Evolutionary conservation across 2,888 invertebrate genomes (phyloP), one percentile per base, ranked within the genome.

Genomic region (Meliscaeva auricollis): DNA sequence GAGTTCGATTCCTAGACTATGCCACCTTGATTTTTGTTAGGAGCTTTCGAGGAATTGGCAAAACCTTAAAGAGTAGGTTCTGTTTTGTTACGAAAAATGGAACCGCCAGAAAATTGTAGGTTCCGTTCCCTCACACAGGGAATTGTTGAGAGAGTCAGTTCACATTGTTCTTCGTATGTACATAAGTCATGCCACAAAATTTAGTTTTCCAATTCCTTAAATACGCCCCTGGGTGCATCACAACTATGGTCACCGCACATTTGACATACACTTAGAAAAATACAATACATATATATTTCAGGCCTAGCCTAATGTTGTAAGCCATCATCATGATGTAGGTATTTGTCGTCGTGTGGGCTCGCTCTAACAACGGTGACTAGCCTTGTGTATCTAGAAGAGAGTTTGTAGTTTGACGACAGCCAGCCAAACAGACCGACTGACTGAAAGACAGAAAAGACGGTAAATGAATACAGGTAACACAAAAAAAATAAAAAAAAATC

Each of bases 291-390:
- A 4, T 35, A 56, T 20, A 56, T 13, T 56, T 35, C 35, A 58
- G 38, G 20, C 58, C 58, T 58, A 58, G 58, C 38, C 58, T 58
- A 58, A 58, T 58, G 38, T 58, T 58, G 56, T 35, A 32, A 56
- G 35, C 56, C 35, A 32, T 56, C 54, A 54, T 56, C 32, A 22
- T 15, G 11, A 6, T 35, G 20, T 11, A 56, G n/a, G n/a, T n/a
- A n/a, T n/a, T n/a, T n/a, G 17, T 35, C 38, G 20, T 58, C n/a
- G 58, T 22, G 58, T 58, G 17, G 58, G 13, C 58, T 58, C 58
- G 2, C 58, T 58, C 58, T 38, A 13, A 20, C 58, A 22, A 8
- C 38, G 7, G 13, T 6, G 0, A 17, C 9, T 3, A 15, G 8
- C 8, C 38, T 20, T n/a, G 38, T 38, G 38, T 30, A 30, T 13